These are phyloP conservation scores for Accipiter cooperii DNA, from an alignment of 2,113 vertebrate species.

Conservation along the genomic window DNA sequence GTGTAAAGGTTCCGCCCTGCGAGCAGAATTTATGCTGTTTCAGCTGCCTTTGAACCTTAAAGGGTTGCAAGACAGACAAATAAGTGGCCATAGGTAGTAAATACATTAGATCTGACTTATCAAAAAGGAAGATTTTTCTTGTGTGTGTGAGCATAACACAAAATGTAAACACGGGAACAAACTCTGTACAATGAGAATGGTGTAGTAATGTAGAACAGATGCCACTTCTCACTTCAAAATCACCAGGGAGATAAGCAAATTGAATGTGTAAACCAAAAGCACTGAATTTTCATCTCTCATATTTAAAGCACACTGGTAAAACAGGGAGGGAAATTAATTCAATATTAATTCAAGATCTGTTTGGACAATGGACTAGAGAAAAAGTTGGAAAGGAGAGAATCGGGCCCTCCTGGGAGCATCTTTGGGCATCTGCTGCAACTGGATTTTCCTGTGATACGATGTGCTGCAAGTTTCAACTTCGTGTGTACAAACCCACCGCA, in stretches of 20 bases:
- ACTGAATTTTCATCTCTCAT: neutral
- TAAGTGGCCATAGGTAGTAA: neutral
- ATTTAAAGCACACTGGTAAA: neutral
- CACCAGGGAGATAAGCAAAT: neutral
- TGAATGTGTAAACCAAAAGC: neutral
- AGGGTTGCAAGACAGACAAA: neutral
- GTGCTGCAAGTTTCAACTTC: neutral
- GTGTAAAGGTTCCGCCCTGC: neutral
- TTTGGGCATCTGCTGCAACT: neutral
- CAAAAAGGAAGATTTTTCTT: neutral
- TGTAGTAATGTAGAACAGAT: neutral
- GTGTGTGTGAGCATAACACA: neutral
- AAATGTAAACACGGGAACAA: neutral
- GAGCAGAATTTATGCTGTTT: neutral
- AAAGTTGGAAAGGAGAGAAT: neutral
- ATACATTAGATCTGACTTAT: constrained; percentile 11
- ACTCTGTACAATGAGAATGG: neutral
- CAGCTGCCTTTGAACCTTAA: neutral
- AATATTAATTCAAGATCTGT: neutral
- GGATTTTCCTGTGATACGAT: neutral
- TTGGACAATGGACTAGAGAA: neutral
- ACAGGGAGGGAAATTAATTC: neutral
- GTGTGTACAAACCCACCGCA: neutral
- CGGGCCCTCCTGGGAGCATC: neutral
- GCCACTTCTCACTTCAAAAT: neutral